Evolutionary conservation across 2,888 invertebrate genomes (phyloP), one percentile per base, ranked within the genome.

Genomic region (Panorpa germanica): DNA sequence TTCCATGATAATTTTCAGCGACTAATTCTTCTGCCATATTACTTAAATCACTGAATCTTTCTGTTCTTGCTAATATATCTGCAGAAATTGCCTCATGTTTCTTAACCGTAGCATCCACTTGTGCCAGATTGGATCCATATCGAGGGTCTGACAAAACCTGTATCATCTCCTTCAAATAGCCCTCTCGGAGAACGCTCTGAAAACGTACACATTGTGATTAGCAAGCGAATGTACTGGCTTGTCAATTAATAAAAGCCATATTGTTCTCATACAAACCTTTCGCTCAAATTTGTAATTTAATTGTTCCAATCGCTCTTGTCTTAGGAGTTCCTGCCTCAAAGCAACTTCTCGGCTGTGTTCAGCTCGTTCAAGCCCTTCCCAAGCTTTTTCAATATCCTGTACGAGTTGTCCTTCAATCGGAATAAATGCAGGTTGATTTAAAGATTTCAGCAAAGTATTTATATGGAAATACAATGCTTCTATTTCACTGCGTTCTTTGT

Each of bases 81-180:
- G 95, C 93, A 36, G 86, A 85, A 37, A 96, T 91, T 10, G 96
- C 95, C 54, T 96, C 95, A 49, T 96, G 95, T 48, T 96, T 96
- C 59, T 96, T 96, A 22, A 96, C 74, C 0, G 93, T 90, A 2
- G 95, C 95, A 50, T 96, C 95, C 0, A 95, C 90, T 49, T 95
- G 91, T 0, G 81, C 70, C 40, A 93, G 57, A 57, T 82, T 83
- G 41, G 80, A 80, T 3, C 85, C 85, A 53, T 90, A 90, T 32
- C 88, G 69, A 2, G 86, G 82, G 59, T 90, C 90, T 0, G 82
- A 81, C 11, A 96, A 58, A 10, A 96, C 90, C 51, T 83, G 83
- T 40, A 85, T 88, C 93, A 96, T 96, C 58, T 96, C 96, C 53
- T 86, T 85, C 36, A 98, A 59, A 57, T 96, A 98, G 0, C 88